phyloP scores from a whole-genome alignment of 2,113 vertebrate genomes.

The Pachyramphus minor region DNA sequence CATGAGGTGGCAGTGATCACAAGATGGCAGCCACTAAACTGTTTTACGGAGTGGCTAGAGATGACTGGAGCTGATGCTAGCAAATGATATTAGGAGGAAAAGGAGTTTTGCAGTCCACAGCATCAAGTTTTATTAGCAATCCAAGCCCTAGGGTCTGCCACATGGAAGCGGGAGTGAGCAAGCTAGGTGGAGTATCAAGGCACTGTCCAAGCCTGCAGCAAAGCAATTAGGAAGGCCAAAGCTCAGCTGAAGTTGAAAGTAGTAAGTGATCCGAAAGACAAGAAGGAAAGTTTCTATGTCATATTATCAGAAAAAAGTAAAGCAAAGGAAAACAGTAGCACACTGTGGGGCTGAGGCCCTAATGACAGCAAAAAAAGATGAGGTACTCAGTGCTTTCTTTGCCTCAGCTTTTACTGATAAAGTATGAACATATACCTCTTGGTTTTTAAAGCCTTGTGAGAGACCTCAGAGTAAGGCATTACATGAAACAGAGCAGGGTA shows the following conservation, averaged over 20 bases:
- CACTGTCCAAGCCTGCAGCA: background rate
- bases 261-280: background rate
- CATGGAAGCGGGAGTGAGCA: background rate
- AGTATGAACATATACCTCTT: background rate
- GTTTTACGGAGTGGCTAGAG: background rate
- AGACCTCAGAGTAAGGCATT: background rate
- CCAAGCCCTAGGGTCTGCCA: background rate
- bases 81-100: background rate
- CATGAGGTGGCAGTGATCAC: background rate
- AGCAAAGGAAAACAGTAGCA: background rate
- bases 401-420: background rate
- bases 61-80: background rate
- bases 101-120: background rate
- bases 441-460: background rate
- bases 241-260: background rate
- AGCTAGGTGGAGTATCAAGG: background rate
- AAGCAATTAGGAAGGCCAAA: slow-evolving; percentile 15
- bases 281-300: background rate
- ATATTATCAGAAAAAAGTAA: background rate
- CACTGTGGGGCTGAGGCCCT: background rate
- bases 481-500: background rate
- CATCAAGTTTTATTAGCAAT: background rate
- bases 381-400: background rate
- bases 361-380: background rate
- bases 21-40: background rate